These are phyloP conservation scores for Malacosoma neustria DNA, from an alignment of 2,888 invertebrate genomes.

Conservation along the genomic window DNA sequence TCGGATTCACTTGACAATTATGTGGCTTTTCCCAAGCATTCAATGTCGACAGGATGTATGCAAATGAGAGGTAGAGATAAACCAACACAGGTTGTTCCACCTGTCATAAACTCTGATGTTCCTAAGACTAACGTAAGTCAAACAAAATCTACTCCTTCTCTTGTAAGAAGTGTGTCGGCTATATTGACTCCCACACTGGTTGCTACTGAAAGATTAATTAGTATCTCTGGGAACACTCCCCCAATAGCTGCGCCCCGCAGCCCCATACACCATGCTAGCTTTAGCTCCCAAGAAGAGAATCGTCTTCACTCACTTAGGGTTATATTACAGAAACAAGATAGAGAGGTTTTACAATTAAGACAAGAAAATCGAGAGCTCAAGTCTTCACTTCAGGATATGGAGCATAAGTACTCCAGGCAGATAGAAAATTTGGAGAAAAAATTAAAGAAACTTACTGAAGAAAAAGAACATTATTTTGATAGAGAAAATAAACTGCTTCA, in stretches of 20 bases:
- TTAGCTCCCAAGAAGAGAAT: conserved; percentile 35
- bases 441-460: conserved; percentile 47
- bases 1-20: conserved; percentile 42
- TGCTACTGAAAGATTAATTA: conserved; percentile 56
- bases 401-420: conserved; percentile 36
- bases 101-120: conserved; percentile 43
- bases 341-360: conserved; percentile 45
- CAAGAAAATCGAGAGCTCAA: conserved; percentile 56
- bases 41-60: conserved; percentile 36
- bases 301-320: conserved; percentile 45
- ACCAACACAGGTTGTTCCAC: conserved; percentile 59
- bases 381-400: conserved; percentile 41
- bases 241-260: conserved; percentile 52
- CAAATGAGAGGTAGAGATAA: conserved; percentile 36
- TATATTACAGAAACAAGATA: conserved; percentile 57
- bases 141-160: conserved; percentile 34
- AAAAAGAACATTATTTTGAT: conserved; percentile 37
- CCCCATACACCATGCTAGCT: conserved; percentile 30
- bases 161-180: conserved; percentile 60
- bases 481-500: conserved; percentile 45
- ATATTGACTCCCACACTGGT: conserved; percentile 55
- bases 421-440: conserved; percentile 43
- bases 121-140: conserved; percentile 23
- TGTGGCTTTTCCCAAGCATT: conserved; percentile 35
- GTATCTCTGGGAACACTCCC: conserved; percentile 49